Evolutionary conservation across 2,797 vertebrate genomes (phyloP).

Genomic region (Dipus sagitta): DNA sequence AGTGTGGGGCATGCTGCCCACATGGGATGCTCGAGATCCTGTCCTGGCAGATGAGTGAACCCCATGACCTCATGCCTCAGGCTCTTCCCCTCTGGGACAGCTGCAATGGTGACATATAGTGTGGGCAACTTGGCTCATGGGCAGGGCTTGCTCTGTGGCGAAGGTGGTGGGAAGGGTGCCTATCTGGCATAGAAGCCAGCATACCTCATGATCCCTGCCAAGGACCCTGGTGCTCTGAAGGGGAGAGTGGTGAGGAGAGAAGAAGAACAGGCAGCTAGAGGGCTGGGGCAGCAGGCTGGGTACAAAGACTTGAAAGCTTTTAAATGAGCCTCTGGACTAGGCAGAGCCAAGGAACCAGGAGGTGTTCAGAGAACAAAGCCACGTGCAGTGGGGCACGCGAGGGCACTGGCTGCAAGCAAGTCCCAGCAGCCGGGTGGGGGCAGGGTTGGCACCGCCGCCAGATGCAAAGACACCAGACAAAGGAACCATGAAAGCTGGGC

Average conservation of each 20-base stretch:
- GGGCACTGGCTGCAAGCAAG: background rate
- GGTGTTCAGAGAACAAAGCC: background rate
- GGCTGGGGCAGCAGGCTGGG: background rate
- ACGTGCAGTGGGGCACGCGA: rapidly evolving
- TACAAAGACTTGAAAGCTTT: background rate
- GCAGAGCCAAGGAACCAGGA: background rate
- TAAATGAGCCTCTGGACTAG: background rate
- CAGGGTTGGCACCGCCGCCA: background rate
- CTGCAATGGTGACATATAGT: rapidly evolving
- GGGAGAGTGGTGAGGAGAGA: background rate
- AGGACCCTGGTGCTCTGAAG: background rate
- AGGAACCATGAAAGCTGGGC: background rate
- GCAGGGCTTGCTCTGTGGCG: rapidly evolving
- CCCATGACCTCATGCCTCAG: conserved; percentile 41
- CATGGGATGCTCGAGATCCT: background rate
- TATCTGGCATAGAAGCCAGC: background rate
- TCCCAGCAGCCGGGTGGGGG: rapidly evolving
- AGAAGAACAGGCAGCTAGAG: background rate
- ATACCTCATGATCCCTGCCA: background rate
- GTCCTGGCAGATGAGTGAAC: background rate
- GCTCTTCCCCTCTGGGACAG: background rate
- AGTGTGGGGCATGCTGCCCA: background rate
- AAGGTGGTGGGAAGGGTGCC: background rate
- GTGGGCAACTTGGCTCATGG: background rate
- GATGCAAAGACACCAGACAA: too few species aligned